Evolutionary conservation across 2,113 vertebrate genomes (phyloP), one percentile per base, ranked within the genome.

Genomic region (Jaculus jaculus): DNA sequence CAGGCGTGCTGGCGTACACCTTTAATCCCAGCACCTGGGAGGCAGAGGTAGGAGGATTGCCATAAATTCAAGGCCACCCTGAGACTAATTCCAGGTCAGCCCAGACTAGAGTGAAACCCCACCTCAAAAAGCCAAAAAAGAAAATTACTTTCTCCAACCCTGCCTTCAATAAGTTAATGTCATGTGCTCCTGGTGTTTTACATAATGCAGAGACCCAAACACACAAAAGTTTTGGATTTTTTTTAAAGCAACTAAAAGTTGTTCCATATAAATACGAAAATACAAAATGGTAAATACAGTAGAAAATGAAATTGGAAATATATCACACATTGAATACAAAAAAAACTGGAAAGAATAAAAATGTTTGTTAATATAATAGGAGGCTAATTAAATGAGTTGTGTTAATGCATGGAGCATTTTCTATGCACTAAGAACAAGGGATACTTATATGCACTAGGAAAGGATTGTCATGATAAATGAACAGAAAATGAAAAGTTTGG

Each of bases 81-180:
- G n/a, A n/a, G n/a, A n/a, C n/a, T n/a, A n/a, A n/a, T n/a, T n/a
- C n/a, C n/a, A n/a, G n/a, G n/a, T n/a, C n/a, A n/a, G n/a, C n/a
- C n/a, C n/a, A n/a, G n/a, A n/a, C n/a, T n/a, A n/a, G n/a, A n/a
- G n/a, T n/a, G n/a, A n/a, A n/a, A n/a, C n/a, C n/a, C n/a, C n/a
- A n/a, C n/a, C n/a, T n/a, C n/a, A n/a, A n/a, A n/a, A n/a, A n/a
- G n/a, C n/a, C n/a, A n/a, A n/a, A n/a, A n/a, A n/a, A 96, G 95
- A 83, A 97, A 97, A 96, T 96, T 90, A 89, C 96, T 97, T 97
- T 92, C 92, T 96, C 69, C 87, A 81, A 84, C 21, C 10, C 37
- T 24, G 86, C 66, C 79, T 93, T 86, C 90, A 91, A 84, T 96
- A 97, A 97, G 91, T 88, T 94, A 89, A 88, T 90, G 81, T 95